A percentile compares a stretch with the other conserved stretches of the same genome.
Evolutionary conservation across 2,113 vertebrate species (phyloP).

Genomic region (Hemibagrus wyckioides): DNA sequence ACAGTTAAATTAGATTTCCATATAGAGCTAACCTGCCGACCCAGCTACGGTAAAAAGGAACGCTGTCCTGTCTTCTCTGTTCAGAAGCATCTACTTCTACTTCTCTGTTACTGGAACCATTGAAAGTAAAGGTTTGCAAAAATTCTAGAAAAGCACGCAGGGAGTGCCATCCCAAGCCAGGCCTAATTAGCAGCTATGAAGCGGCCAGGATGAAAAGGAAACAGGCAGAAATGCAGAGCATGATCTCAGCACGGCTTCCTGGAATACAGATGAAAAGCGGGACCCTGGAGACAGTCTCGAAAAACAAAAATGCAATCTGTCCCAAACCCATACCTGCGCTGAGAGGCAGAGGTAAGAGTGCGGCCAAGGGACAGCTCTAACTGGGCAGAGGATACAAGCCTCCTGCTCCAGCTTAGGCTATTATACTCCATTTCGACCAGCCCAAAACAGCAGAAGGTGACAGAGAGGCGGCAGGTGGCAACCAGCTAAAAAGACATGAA

Average conservation of each 20-base stretch:
- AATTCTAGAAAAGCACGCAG: slow-evolving; percentile 47
- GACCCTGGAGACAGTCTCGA: slow-evolving; percentile 40
- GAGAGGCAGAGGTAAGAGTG: slow-evolving; percentile 22
- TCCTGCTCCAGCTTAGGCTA: slow-evolving; percentile 44
- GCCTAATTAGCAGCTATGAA: slow-evolving; percentile 68
- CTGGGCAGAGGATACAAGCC: slow-evolving; percentile 25
- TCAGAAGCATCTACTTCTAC: slow-evolving; percentile 7
- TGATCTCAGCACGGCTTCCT: slow-evolving; percentile 39
- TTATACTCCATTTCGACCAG: slow-evolving; percentile 47
- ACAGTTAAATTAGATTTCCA: not conserved
- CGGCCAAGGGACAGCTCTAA: slow-evolving; percentile 48
- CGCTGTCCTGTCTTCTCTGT: not conserved
- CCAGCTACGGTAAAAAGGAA: not conserved
- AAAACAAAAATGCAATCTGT: slow-evolving; percentile 52
- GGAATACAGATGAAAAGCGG: slow-evolving; percentile 46
- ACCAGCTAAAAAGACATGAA: slow-evolving; percentile 47
- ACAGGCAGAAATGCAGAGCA: not conserved
- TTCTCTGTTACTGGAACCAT: slow-evolving; percentile 17
- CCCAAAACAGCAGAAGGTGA: slow-evolving; percentile 56
- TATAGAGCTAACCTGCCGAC: not conserved
- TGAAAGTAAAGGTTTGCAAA: slow-evolving; percentile 41
- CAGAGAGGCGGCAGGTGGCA: slow-evolving; percentile 54
- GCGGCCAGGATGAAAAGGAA: slow-evolving; percentile 27
- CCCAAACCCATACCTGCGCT: slow-evolving; percentile 4
- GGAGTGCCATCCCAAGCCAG: slow-evolving; percentile 63